Base-by-base conservation (phyloP, 2,888 invertebrate genomes). In the Gari tellinella region DNA sequence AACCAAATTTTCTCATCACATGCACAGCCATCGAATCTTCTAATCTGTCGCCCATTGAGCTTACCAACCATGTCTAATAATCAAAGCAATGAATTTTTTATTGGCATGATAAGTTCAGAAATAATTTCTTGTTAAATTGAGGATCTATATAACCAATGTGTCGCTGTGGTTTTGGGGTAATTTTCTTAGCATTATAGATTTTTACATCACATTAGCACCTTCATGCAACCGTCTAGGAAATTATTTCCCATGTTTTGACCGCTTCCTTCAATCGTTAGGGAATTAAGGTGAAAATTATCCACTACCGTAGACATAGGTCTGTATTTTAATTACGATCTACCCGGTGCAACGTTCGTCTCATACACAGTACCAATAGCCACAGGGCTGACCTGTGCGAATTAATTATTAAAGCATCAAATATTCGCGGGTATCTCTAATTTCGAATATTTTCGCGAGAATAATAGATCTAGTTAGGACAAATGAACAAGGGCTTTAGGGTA, bases 151-250 rank as follows among this genome's bases (percentile, higher is more conserved):
- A 7, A 7, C 31, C 31, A 31, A 31, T 31, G 10, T 31, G 31
- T 31, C 31, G 31, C 4, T 31, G 31, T 10, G 31, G 31, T 31
- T 31, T 31, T 31, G 5, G 57, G 31, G 52, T 56, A 40, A 51
- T 23, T 55, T 62, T 62, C 55, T 12, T 8, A 37, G 63, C 52
- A 55, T 68, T 68, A 57, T 55, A 37, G 52, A 60, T 58, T 63
- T 66, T 73, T 68, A 73, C 63, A 52, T 66, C 48, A 53, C 58
- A 68, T 68, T 73, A 68, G 45, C 73, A 56, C 64, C 31, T 51
- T n/a, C 23, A 45, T 72, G 67, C 37, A 31, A 63, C 38, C 19
- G 41, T 41, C 25, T 15, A 17, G 64, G n/a, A 41, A 25, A 64
- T 67, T 38, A 64, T 57, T 68, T 73, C 64, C 60, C 60, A 56